Conservation (phyloP, 1,140 invertebrate genomes). For the Dufourea novaeangliae region DNA sequence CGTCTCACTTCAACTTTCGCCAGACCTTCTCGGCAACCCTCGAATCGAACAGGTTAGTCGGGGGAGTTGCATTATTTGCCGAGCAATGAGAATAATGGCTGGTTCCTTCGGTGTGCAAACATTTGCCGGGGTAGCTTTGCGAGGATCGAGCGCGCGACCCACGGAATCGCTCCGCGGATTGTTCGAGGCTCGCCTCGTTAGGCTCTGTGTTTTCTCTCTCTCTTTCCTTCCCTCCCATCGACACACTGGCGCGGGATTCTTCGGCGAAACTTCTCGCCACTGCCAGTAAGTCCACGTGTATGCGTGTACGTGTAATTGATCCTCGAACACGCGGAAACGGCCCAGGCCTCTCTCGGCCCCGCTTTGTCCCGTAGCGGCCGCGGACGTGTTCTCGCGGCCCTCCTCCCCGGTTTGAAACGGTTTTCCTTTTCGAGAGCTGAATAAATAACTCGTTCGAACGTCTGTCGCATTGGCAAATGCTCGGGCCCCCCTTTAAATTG, state of each 20-base stretch:
- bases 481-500: slow-evolving; percentile 8
- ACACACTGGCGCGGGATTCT: slow-evolving; percentile 43
- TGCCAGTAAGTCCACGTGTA: too few relatives aligned
- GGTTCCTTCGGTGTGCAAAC: slow-evolving; percentile 59
- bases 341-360: neutral
- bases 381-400: neutral
- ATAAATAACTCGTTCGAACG: slow-evolving; percentile 3
- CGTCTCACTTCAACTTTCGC: slow-evolving; percentile 2
- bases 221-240: slow-evolving; percentile 15
- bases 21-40: slow-evolving; percentile 10
- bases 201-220: slow-evolving; percentile 25
- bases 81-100: slow-evolving; percentile 66
- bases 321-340: neutral
- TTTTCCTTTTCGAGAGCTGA: slow-evolving; percentile 39
- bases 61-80: slow-evolving; percentile 74
- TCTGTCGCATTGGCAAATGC: neutral
- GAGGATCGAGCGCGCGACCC: slow-evolving; percentile 50
- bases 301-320: slow-evolving; percentile 44
- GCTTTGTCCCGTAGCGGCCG: neutral
- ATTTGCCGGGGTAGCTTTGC: slow-evolving; percentile 56
- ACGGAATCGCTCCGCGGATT: slow-evolving; percentile 42
- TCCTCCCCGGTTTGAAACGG: too few relatives aligned
- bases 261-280: slow-evolving; percentile 32
- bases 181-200: slow-evolving; percentile 54
- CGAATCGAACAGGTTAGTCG: slow-evolving; percentile 66